These are phyloP conservation scores for Gephyroberyx darwinii DNA, from an alignment of 2,797 vertebrate genomes.

Conservation along the genomic window DNA sequence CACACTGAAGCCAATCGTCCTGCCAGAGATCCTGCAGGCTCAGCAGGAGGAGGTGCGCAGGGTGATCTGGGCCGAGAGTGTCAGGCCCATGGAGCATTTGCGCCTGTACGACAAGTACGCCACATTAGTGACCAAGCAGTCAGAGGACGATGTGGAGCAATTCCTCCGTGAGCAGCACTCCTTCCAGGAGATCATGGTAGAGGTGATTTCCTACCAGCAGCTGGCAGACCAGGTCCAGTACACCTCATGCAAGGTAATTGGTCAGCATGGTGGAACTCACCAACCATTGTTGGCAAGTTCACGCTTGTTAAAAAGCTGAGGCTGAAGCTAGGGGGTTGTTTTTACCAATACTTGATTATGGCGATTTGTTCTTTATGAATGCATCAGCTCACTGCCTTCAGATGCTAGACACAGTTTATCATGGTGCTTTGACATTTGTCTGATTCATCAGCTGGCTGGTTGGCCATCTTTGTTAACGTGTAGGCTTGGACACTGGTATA, in stretches of 20 bases:
- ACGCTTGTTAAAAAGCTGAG: too few species aligned
- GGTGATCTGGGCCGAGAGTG: slow-evolving; percentile 79
- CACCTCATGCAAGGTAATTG: slow-evolving; percentile 81
- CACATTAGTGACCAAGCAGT: slow-evolving; percentile 82
- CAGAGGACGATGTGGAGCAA: slow-evolving; percentile 81
- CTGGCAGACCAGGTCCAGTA: slow-evolving; percentile 86
- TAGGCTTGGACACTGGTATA: too few species aligned
- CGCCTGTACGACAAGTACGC: slow-evolving; percentile 87
- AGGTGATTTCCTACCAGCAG: slow-evolving; percentile 84
- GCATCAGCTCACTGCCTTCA: too few species aligned
- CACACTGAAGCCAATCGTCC: slow-evolving; percentile 84
- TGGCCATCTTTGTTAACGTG: too few species aligned
- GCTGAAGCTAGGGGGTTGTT: too few species aligned
- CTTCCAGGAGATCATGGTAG: slow-evolving; percentile 84
- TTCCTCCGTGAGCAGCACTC: slow-evolving; percentile 83
- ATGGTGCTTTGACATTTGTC: too few species aligned
- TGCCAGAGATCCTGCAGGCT: slow-evolving; percentile 82
- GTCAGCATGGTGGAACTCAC: not conserved
- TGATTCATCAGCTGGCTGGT: too few species aligned
- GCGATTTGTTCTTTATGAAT: too few species aligned
- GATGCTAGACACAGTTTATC: too few species aligned
- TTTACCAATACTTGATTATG: too few species aligned
- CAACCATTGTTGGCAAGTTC: too few species aligned
- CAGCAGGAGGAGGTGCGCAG: slow-evolving; percentile 79
- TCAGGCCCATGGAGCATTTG: slow-evolving; percentile 80